phyloP scores from a whole-genome alignment of 2,113 vertebrate species.

The Oryzias celebensis region DNA sequence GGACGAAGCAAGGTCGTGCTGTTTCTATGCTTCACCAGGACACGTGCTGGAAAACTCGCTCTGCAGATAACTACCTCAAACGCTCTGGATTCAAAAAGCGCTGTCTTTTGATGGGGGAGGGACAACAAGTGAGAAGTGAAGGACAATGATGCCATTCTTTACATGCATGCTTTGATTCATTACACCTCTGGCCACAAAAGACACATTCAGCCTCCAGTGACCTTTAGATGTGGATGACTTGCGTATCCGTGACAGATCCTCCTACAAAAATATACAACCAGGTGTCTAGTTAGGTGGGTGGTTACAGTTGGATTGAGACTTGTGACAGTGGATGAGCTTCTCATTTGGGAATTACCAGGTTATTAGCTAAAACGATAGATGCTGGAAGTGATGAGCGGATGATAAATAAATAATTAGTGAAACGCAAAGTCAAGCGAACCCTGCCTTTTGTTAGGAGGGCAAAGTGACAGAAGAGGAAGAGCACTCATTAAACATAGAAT shows the following conservation, averaged over 20 bases:
- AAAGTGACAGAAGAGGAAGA: slow-evolving; percentile 4
- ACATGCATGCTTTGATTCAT: slow-evolving; percentile 19
- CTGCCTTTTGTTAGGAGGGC: slow-evolving; percentile 19
- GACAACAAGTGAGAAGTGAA: slow-evolving; percentile 1
- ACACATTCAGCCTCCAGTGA: slow-evolving; percentile 20
- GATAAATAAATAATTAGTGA: slow-evolving; percentile 62
- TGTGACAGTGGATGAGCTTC: slow-evolving; percentile 34
- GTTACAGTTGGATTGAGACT: background rate
- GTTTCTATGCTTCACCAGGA: slow-evolving; percentile 31
- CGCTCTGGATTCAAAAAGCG: slow-evolving; percentile 22
- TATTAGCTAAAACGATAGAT: slow-evolving; percentile 54
- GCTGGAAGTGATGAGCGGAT: slow-evolving; percentile 25
- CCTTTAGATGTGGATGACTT: slow-evolving; percentile 12
- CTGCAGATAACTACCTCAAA: slow-evolving; percentile 17
- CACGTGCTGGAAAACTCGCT: slow-evolving; percentile 12
- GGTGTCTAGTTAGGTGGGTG: slow-evolving; percentile 4
- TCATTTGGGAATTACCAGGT: slow-evolving; percentile 59
- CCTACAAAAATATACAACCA: slow-evolving; percentile 14
- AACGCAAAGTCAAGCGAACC: slow-evolving; percentile 17
- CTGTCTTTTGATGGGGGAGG: background rate
- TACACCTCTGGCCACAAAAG: slow-evolving; percentile 25
- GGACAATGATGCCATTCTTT: slow-evolving; percentile 12
- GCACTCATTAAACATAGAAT: slow-evolving; percentile 15
- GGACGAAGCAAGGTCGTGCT: slow-evolving; percentile 38
- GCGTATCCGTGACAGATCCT: slow-evolving; percentile 11